Evolutionary conservation across 2,113 vertebrate species (phyloP), one percentile per base, ranked within the genome.

Genomic region (Chelonoidis abingdonii): DNA sequence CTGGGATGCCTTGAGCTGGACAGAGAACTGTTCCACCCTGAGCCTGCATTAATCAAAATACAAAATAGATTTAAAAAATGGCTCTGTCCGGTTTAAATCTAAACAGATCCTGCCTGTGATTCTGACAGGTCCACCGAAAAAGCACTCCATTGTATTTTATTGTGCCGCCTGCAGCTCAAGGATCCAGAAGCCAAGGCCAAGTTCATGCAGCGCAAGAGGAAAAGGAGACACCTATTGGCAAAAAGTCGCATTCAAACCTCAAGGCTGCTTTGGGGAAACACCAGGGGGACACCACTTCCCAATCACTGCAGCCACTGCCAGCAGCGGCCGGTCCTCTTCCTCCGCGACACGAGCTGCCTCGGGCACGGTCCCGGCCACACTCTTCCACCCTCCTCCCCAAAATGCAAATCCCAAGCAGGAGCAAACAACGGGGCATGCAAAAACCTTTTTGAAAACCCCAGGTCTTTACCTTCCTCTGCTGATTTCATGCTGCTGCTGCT

Each of bases 401-500:
- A 6, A 52, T 35, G 13, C 72, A 44, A 47, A 16, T 9, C 47
- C 38, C 31, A 13, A 29, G 59, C 79, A 17, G 49, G 49, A 57
- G 41, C 49, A 50, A 52, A 75, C 21, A 8, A 35, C 10, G 3
- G 38, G 12, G 14, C 85, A 47, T 44, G 47, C 13, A 38, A 44
- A 65, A 11, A 53, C 17, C 29, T 13, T 12, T 13, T 5, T 14
- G 10, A 69, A 88, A 14, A 5, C 50, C 17, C 35, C 12, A 72
- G 47, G 8, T 72, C 81, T 89, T 96, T 99, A 99, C 99, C 99
- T 99, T 99, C 99, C 95, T 99, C 99, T 85, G 99, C 99, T 86
- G 99, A 99, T 98, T 99, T 99, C 99, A 99, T 99, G 98, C 88
- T 95, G 95, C 84, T 25, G 82, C 89, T 99, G 98, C 88, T 95